Evolutionary conservation across 2,113 vertebrate genomes (phyloP).

Genomic region (Arothron firmamentum): DNA sequence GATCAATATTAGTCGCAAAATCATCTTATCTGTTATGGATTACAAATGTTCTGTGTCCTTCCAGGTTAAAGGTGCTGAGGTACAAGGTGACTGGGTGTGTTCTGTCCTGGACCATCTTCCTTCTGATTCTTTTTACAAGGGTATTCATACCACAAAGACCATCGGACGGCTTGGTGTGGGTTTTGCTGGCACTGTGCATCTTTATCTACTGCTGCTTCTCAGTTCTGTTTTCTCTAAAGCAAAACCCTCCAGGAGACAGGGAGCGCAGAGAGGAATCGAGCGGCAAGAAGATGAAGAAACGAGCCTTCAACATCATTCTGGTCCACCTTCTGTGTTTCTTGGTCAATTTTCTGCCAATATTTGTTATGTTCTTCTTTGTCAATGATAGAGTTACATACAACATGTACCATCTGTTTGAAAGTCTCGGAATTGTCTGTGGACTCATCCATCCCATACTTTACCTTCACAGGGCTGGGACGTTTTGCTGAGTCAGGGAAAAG

Average conservation of each 20-base stretch:
- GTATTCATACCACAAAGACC: accelerated
- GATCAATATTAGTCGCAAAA: not conserved
- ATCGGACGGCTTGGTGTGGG: not conserved
- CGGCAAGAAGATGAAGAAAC: not conserved
- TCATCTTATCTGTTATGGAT: not conserved
- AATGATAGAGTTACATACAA: not conserved
- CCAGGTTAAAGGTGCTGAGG: slow-evolving; percentile 1
- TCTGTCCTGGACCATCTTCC: not conserved
- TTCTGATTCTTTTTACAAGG: not conserved
- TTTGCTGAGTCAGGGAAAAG: not conserved
- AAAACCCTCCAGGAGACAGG: not conserved
- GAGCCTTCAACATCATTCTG: slow-evolving; percentile 8
- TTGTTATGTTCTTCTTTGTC: not conserved
- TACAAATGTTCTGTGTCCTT: not conserved
- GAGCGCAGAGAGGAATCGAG: not conserved
- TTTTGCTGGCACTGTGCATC: not conserved
- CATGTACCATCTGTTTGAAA: not conserved
- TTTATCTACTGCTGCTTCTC: not conserved
- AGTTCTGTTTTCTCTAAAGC: slow-evolving; percentile 1
- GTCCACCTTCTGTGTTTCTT: not conserved
- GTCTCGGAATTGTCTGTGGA: not conserved
- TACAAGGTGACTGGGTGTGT: not conserved
- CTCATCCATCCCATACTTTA: not conserved
- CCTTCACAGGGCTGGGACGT: not conserved
- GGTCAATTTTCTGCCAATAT: not conserved